Evolutionary conservation across 2,888 invertebrate genomes (phyloP).

Genomic region (Fragum fragum): DNA sequence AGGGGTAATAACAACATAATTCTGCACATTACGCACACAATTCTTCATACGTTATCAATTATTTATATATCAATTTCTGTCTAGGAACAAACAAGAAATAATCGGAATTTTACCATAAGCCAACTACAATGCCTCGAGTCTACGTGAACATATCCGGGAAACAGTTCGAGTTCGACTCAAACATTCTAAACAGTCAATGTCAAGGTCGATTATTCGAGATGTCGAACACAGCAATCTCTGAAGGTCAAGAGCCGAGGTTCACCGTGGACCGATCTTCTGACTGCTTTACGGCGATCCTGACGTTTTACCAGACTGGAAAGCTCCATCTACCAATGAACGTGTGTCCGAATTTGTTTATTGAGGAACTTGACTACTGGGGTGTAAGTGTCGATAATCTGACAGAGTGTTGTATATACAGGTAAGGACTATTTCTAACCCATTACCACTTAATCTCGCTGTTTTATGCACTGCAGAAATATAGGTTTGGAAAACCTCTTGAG

Average conservation of each 20-base stretch:
- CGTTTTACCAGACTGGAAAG: slow-evolving; percentile 15
- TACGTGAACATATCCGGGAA: slow-evolving; percentile 4
- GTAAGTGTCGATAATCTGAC: neutral
- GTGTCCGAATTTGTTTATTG: neutral
- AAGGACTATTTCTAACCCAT: neutral
- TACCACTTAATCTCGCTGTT: neutral
- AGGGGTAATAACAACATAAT: too few species aligned
- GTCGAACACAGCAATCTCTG: neutral
- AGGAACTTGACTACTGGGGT: neutral
- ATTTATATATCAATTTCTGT: too few species aligned
- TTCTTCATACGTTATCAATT: too few species aligned
- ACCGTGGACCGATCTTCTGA: slow-evolving; percentile 8
- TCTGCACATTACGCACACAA: too few species aligned
- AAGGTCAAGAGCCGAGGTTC: neutral
- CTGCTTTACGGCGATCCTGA: neutral
- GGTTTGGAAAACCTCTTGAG: neutral
- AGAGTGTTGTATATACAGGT: neutral
- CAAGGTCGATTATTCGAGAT: neutral
- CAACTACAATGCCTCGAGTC: neutral
- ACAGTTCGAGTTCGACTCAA: slow-evolving; percentile 18
- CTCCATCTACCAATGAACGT: neutral
- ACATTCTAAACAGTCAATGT: neutral
- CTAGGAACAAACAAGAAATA: too few species aligned
- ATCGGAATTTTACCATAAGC: too few species aligned
- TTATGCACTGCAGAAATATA: too few species aligned